Evolutionary conservation across 2,888 invertebrate species (phyloP), one percentile per base, ranked within the genome.

Genomic region (Synergus umbraculus): DNA sequence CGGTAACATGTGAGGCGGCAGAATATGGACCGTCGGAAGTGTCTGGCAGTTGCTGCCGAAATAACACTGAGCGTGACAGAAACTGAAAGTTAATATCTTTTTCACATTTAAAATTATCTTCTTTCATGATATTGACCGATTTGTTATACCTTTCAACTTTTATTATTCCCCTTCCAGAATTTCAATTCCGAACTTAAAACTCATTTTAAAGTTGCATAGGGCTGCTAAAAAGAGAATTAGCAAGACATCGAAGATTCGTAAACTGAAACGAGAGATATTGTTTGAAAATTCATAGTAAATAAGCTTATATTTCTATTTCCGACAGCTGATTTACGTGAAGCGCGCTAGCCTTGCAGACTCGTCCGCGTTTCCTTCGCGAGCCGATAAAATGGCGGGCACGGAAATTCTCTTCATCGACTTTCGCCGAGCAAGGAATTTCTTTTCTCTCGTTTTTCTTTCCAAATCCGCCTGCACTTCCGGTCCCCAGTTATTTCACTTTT

Each of bases 311-410:
- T 49, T 49, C 46, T 46, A 46, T 73, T 83, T 81, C 73, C 78
- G 79, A 80, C 82, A 83, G 83, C 81, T 83, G 83, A 82, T 81
- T 82, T 78, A 79, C 78, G 63, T 41, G 78, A 78, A 69, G 73
- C 81, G 83, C 82, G 78, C 83, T 82, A 80, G 83, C 76, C 81
- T 79, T 73, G 76, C 80, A 77, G 10, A 46, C 63, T 79, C 79
- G 82, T 86, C 85, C 82, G 85, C 83, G 84, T 83, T 85, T 82
- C 83, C 83, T 84, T 83, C 81, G 82, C 64, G 77, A 84, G 83
- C 87, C 89, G 89, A 86, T 88, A 88, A 89, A 89, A 89, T 88
- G 89, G 89, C 88, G 86, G 87, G 86, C 85, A 85, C 86, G 87
- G 86, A 87, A 88, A 83, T 82, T 83, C 85, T 85, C 85, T 86